Base-by-base conservation (phyloP, 2,797 vertebrate genomes). In the Malurus splendens region DNA sequence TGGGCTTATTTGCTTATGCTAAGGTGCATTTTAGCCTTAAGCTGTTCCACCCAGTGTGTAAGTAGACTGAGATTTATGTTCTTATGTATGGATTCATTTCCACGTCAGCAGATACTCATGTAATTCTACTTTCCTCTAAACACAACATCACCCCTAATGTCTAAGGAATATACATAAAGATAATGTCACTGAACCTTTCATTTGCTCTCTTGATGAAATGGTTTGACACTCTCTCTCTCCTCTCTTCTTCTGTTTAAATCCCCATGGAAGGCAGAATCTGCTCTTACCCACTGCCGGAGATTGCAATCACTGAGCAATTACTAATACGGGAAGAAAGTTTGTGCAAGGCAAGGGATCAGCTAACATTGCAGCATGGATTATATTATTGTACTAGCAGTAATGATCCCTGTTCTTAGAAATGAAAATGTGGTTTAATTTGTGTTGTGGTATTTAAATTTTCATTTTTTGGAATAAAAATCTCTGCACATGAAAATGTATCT, bases 351-450 rank as follows among this genome's bases (percentile, higher is more conserved):
- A 82, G 51, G 45, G 62, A 86, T 89, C 83, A 77, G 65, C 33
- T 65, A 91, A 38, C 68, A 59, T 15, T 84, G 81, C 64, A 86
- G 62, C 81, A 78, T 1, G 6, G 82, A 78, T 86, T 94, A 52
- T 79, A 68, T 85, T 93, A 81, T 90, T 87, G 47, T 90, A 86
- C 81, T 68, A 93, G 38, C 72, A 87, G 71, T 87, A 87, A 60
- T 90, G 83, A 93, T 86, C 77, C 84, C 85, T 89, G 82, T 56
- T 81, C 67, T 67, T 93, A 87, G 92, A 95, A 95, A 95, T 91
- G 86, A 94, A 96, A 94, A 92, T 95, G 87, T 91, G 75, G 94
- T 94, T 96, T 94, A 96, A 97, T 97, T 95, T 95, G 86, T 96
- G 83, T 95, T 94, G 82, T 86, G 78, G 89, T 94, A 82, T 90